phyloP scores from a whole-genome alignment of 2,113 vertebrate genomes.

The Pollachius pollachius region DNA sequence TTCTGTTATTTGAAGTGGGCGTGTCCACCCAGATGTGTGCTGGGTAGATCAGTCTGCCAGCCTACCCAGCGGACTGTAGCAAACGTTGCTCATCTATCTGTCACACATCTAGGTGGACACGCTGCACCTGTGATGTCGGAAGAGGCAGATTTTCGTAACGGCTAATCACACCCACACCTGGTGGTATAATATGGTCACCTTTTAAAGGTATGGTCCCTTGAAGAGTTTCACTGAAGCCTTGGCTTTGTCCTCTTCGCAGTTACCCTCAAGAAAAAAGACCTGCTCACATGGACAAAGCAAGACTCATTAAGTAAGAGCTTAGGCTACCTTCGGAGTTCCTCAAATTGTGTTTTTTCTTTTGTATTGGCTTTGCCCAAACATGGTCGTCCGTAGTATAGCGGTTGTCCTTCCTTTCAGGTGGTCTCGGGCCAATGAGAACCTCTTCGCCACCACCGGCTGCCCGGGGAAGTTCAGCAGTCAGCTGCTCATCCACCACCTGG shows the following conservation, averaged over 20 bases:
- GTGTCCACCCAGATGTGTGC: too few relatives aligned
- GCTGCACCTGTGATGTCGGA: too few relatives aligned
- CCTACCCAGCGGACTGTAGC: too few relatives aligned
- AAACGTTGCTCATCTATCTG: too few relatives aligned
- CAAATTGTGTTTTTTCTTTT: not conserved
- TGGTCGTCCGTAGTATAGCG: too few relatives aligned
- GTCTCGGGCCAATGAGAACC: slow-evolving; percentile 88
- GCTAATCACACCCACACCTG: too few relatives aligned
- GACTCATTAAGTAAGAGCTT: slow-evolving; percentile 81
- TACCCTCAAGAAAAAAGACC: slow-evolving; percentile 93
- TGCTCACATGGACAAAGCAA: slow-evolving; percentile 86
- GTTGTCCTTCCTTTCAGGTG: slow-evolving; percentile 72
- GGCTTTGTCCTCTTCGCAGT: slow-evolving; percentile 65
- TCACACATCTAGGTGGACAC: too few relatives aligned
- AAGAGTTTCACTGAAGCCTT: not conserved
- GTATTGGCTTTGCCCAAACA: not conserved
- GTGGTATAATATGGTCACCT: not conserved
- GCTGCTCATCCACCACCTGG: slow-evolving; percentile 90
- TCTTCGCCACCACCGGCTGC: slow-evolving; percentile 93
- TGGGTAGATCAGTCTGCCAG: too few relatives aligned
- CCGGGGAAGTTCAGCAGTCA: slow-evolving; percentile 91
- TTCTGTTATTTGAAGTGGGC: not conserved
- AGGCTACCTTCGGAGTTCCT: not conserved
- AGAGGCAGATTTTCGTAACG: too few relatives aligned
- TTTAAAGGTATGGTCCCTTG: not conserved